phyloP scores from a whole-genome alignment of 2,888 invertebrate genomes.

The Leuctra nigra region DNA sequence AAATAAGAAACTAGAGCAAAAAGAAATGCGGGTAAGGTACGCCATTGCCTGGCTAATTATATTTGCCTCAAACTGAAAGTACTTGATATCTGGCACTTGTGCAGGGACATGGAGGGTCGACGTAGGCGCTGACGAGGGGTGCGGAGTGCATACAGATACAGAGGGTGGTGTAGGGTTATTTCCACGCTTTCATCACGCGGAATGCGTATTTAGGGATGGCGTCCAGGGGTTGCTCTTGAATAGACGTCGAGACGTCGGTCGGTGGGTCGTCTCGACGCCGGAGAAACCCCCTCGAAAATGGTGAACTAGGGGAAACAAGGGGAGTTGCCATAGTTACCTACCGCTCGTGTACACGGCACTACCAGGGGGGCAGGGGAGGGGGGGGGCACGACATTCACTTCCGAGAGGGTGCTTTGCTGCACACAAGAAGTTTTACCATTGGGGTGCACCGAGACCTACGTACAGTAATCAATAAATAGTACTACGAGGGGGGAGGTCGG shows the following conservation, averaged over 20 bases:
- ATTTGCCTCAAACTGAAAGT: no score
- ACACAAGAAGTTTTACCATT: conserved; percentile 11
- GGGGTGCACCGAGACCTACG: conserved; percentile 12
- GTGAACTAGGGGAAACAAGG: conserved; percentile 17
- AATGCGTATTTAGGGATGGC: background rate
- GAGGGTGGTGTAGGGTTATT: conserved; percentile 1
- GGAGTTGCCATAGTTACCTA: conserved; percentile 8
- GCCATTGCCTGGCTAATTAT: no score
- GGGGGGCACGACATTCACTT: conserved; percentile 4
- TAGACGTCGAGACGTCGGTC: conserved; percentile 14
- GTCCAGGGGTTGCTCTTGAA: conserved; percentile 16
- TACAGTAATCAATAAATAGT: conserved; percentile 17
- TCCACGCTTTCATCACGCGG: background rate
- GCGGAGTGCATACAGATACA: no score
- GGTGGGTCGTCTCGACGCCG: background rate
- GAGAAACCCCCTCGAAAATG: conserved; percentile 1
- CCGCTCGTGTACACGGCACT: conserved; percentile 9
- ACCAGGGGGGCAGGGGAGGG: conserved; percentile 8
- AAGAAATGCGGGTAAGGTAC: no score
- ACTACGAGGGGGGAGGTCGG: background rate
- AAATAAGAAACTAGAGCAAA: no score
- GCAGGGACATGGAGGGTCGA: no score
- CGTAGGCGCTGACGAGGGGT: no score
- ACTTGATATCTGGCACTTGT: no score
- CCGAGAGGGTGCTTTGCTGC: conserved; percentile 6